Base-by-base conservation (phyloP, 2,888 invertebrate species). In the Platypus cylindrus region DNA sequence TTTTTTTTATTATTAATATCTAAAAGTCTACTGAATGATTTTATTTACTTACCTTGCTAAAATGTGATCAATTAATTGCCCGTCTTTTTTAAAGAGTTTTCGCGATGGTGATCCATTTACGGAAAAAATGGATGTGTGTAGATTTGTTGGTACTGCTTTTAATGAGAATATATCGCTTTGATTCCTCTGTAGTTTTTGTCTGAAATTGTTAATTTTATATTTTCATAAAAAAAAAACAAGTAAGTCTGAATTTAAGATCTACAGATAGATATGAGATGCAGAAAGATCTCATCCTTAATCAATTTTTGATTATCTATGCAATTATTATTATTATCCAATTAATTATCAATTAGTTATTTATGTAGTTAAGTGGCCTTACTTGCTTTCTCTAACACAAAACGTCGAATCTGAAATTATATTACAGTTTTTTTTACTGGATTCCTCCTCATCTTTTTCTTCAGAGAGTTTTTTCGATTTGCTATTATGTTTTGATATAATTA, bases 91-190 rank as follows among this genome's bases (percentile, higher is more conserved):
- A 17, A 37, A 43, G 18, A 51, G 43, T 35, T 41, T 41, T 34
- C 51, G 42, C 3, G 48, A 50, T 5, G 49, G 52, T 2, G 46
- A 45, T 5, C 52, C 52, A 29, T 46, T 49, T 9, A 52, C 45
- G 8, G 51, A 50, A 30, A 50, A 51, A 24, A 51, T 47, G 2
- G 46, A 45, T 4, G 47, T 44, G 7, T 46, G 41, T 3, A 47
- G 25, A n/a, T 31, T 45, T 2, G 41, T 42, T 17, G 48, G 33
- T 12, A 43, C 38, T 13, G 42, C 38, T 26, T 48, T 48, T 29
- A 48, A 30, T 11, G 48, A 49, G 24, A 55, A 52, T 28, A 55
- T 54, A 32, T 53, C 52, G 41, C 54, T 55, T 32, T 48, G 47
- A 36, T 52, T 51, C 17, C 45, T 40, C 7, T 37, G 29, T 5